These are phyloP conservation scores for Elmis aenea DNA, from an alignment of 2,888 invertebrate species.

Conservation along the genomic window DNA sequence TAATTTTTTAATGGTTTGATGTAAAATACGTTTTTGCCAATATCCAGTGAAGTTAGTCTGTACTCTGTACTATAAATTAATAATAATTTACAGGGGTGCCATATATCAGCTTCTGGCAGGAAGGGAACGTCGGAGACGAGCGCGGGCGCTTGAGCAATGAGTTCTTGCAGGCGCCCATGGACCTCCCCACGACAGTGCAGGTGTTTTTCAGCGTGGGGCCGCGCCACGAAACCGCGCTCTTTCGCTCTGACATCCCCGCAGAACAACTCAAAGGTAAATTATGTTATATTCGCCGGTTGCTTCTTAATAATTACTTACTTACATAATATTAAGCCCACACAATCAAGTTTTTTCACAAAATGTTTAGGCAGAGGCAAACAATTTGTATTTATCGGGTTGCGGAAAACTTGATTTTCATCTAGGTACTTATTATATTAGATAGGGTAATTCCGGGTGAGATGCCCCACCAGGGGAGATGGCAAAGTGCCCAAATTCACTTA, in stretches of 20 bases:
- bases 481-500: no score
- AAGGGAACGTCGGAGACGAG: conserved; percentile 48
- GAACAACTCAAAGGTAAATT: conserved; percentile 45
- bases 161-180: conserved; percentile 48
- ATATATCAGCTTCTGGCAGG: conserved; percentile 17
- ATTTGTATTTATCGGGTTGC: no score
- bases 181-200: conserved; percentile 50
- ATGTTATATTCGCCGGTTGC: not conserved
- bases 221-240: conserved; percentile 46
- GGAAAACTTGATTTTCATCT: no score
- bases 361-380: no score
- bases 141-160: conserved; percentile 55
- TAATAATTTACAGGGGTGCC: conserved; percentile 21
- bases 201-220: conserved; percentile 46
- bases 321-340: not conserved
- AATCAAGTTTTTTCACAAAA: no score
- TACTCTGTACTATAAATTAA: no score
- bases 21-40: no score
- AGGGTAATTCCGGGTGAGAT: no score
- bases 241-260: conserved; percentile 41
- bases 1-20: no score
- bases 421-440: no score
- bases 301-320: not conserved
- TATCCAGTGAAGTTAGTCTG: no score
- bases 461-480: no score